Conservation (phyloP, 1,140 invertebrate species). For the Camponotus floridanus region DNA sequence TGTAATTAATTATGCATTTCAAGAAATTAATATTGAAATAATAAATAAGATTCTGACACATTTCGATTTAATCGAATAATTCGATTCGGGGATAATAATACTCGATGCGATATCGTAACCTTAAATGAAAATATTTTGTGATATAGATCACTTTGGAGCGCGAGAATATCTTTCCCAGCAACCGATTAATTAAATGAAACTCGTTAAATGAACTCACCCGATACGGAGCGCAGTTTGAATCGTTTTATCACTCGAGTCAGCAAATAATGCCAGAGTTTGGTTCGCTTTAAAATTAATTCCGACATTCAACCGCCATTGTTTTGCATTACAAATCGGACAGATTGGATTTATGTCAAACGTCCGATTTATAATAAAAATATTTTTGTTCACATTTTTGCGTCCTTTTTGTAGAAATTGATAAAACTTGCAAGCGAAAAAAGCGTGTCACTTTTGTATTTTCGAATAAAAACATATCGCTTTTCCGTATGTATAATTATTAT, state of each 20-base stretch:
- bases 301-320: background rate
- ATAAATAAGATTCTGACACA: background rate
- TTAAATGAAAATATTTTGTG: background rate
- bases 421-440: background rate
- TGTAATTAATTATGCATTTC: background rate
- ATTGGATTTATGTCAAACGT: background rate
- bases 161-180: background rate
- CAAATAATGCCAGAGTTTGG: conserved; percentile 33
- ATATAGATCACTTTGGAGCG: background rate
- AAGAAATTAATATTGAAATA: background rate
- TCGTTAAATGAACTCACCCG: conserved; percentile 16
- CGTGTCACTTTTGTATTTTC: background rate
- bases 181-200: conserved; percentile 35
- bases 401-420: background rate
- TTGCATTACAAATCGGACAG: conserved; percentile 12
- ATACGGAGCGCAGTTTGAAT: background rate
- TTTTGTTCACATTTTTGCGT: conserved; percentile 5
- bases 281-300: conserved; percentile 43
- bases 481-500: background rate
- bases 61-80: background rate
- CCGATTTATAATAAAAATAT: background rate
- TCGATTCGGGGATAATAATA: background rate
- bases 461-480: background rate
- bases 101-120: background rate
- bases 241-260: conserved; percentile 29